Evolutionary conservation across 2,797 vertebrate genomes (phyloP).

Genomic region (Cuniculus paca): DNA sequence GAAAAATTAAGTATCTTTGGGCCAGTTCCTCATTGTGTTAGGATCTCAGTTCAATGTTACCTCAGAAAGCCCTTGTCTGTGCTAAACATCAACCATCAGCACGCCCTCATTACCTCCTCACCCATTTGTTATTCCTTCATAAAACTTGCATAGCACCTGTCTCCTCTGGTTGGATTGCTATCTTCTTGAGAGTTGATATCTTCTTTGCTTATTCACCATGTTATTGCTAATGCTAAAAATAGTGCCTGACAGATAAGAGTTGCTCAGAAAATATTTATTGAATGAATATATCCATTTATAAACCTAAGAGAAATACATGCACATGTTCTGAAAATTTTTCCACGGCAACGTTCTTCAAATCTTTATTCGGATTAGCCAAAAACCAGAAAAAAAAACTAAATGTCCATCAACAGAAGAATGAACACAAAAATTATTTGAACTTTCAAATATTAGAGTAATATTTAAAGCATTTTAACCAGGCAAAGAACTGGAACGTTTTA

Average conservation of each 20-base stretch:
- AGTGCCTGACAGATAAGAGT: background rate
- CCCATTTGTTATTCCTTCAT: background rate
- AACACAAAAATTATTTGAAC: background rate
- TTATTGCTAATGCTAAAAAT: background rate
- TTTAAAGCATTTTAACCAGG: background rate
- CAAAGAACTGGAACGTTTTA: background rate
- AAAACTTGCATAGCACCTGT: background rate
- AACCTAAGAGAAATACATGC: background rate
- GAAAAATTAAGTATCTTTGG: background rate
- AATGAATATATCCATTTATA: background rate
- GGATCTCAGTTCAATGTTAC: background rate
- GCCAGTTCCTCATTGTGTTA: background rate
- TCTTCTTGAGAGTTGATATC: background rate
- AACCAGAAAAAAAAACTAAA: background rate
- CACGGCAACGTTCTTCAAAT: background rate
- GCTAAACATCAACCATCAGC: background rate
- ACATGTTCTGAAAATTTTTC: background rate
- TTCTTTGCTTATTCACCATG: background rate
- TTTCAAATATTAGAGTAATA: background rate
- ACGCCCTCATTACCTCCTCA: background rate
- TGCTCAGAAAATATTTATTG: background rate
- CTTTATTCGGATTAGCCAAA: slow-evolving; percentile 8
- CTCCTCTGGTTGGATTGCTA: background rate
- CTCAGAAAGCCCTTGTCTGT: background rate
- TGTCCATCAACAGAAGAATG: background rate